Evolutionary conservation across 1,140 invertebrate species (phyloP).

Genomic region (Drosophila elegans): DNA sequence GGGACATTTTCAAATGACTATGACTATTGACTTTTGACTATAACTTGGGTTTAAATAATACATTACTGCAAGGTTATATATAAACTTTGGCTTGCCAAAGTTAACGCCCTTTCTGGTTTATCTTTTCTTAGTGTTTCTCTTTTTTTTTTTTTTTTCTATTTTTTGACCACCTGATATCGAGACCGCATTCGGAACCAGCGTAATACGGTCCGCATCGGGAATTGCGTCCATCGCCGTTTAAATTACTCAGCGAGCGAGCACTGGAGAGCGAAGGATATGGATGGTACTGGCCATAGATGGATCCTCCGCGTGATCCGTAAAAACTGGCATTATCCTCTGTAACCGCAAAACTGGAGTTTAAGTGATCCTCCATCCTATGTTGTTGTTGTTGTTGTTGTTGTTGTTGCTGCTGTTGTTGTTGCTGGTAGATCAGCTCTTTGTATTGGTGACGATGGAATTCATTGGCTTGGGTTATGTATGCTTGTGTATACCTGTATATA

Average conservation of each 20-base stretch:
- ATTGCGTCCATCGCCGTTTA: constrained; percentile 52
- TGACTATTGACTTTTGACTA: too few species aligned
- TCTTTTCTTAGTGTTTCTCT: neutral
- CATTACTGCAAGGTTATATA: constrained; percentile 15
- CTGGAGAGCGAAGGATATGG: constrained; percentile 35
- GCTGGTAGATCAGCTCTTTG: constrained; percentile 58
- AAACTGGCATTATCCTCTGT: constrained; percentile 63
- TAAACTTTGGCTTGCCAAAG: constrained; percentile 20
- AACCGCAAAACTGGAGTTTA: constrained; percentile 66
- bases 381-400: constrained; percentile 54
- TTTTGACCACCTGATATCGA: constrained; percentile 75
- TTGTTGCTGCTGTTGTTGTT: constrained; percentile 49
- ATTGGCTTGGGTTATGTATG: constrained; percentile 84
- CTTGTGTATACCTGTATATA: constrained; percentile 82
- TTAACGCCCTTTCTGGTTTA: constrained; percentile 6
- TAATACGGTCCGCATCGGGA: constrained; percentile 60
- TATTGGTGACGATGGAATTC: constrained; percentile 81
- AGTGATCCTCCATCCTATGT: constrained; percentile 47
- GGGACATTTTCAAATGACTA: too few species aligned
- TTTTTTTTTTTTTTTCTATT: constrained; percentile 19
- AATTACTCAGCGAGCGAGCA: constrained; percentile 71
- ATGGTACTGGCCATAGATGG: constrained; percentile 25
- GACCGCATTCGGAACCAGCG: constrained; percentile 79
- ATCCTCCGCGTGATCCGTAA: constrained; percentile 45
- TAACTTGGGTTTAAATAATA: too few species aligned